phyloP scores from a whole-genome alignment of 2,888 invertebrate genomes.

The Eupithecia dodoneata region DNA sequence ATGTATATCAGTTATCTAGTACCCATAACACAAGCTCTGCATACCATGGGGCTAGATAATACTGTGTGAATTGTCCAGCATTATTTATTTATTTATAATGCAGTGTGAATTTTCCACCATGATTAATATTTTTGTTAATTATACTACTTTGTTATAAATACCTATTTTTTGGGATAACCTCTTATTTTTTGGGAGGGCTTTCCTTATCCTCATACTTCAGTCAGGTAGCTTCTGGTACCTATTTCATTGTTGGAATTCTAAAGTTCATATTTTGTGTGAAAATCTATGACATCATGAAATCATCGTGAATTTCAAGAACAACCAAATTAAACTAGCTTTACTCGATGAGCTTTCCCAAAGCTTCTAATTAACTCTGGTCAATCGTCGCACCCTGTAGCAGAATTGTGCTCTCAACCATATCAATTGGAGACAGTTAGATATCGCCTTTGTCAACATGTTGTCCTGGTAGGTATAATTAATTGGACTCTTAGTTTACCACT shows the following conservation, averaged over 20 bases:
- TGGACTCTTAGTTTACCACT: constrained; percentile 13
- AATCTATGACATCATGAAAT: background rate
- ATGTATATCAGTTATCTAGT: too few relatives aligned
- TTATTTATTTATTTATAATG: too few relatives aligned
- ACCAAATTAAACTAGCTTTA: background rate
- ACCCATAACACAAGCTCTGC: too few relatives aligned
- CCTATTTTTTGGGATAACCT: too few relatives aligned
- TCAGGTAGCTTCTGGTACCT: background rate
- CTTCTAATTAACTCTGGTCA: constrained; percentile 76
- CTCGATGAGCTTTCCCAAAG: constrained; percentile 38
- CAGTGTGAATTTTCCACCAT: too few relatives aligned
- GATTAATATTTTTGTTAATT: too few relatives aligned
- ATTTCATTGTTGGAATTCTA: background rate
- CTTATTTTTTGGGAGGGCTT: background rate
- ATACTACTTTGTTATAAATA: too few relatives aligned
- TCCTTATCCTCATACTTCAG: background rate
- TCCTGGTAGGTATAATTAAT: constrained; percentile 46
- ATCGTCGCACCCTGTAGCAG: constrained; percentile 30
- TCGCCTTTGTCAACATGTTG: constrained; percentile 56
- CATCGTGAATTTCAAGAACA: background rate
- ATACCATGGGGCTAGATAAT: too few relatives aligned
- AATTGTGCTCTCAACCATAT: constrained; percentile 33
- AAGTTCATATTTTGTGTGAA: background rate
- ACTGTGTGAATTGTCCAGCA: too few relatives aligned
- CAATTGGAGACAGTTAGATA: constrained; percentile 60